Evolutionary conservation across 2,888 invertebrate species (phyloP), one percentile per base, ranked within the genome.

Genomic region (Nasonovia ribisnigri): DNA sequence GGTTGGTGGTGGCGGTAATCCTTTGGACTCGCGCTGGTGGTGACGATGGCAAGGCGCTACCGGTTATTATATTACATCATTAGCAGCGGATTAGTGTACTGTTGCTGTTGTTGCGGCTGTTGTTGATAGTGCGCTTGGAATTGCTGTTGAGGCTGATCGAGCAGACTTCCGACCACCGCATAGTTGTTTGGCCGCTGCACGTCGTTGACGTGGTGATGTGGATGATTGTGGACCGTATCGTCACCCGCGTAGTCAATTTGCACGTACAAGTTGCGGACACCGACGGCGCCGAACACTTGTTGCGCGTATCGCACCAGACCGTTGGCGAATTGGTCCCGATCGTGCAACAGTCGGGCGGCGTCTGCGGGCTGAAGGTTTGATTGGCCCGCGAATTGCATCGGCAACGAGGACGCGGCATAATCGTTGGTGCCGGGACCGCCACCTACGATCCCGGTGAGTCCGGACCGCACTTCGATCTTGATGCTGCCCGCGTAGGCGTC

Each of bases 401-500:
- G 91, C 3, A 57, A 46, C 20, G 13, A 26, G 4, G 90, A 42
- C 1, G 84, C 6, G 13, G n/a, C 29, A 29, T 29, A 91, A 16
- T 91, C 54, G 4, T 4, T 87, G 84, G 10, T 95, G 67, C 98
- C 97, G 96, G 99, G 99, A 24, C 99, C 97, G 96, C 99, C 99
- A 24, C 99, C 98, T 95, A 98, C 98, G 5, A n/a, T 42, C 2
- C 57, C 46, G 36, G 36, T 26, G 0, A 88, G 42, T 4, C 48
- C 88, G 5, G 92, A 92, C 29, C 60, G 87, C n/a, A 99, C 99
- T 96, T 99, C 99, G 93, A 99, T 96, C 96, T 99, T 99, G 92
- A 99, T 96, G 95, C 98, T 98, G 95, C 99, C 99, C 2, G 99
- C 97, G 95, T 97, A 99, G 94, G 98, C 97, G 95, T 99, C 98